phyloP scores from a whole-genome alignment of 2,888 invertebrate genomes.

The Patella pellucida region DNA sequence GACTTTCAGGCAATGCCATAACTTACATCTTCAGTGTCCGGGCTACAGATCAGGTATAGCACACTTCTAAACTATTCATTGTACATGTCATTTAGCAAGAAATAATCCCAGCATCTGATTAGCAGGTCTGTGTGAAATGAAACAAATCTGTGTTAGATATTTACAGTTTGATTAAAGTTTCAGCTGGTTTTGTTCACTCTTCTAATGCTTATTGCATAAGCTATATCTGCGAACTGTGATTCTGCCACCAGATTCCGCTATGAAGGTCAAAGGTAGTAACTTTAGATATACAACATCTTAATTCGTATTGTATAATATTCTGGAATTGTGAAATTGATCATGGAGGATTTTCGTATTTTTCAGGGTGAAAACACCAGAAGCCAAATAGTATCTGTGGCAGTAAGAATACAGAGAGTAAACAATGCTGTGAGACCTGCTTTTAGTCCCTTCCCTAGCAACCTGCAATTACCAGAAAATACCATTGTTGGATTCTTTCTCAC shows the following conservation, averaged over 20 bases:
- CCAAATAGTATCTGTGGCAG: slow-evolving; percentile 82
- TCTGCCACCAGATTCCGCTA: no score
- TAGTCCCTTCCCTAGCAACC: slow-evolving; percentile 72
- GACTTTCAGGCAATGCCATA: slow-evolving; percentile 33
- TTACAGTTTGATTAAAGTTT: no score
- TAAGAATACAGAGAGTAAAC: slow-evolving; percentile 83
- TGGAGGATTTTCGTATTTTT: slow-evolving; percentile 9
- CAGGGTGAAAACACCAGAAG: slow-evolving; percentile 79
- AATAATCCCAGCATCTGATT: not conserved
- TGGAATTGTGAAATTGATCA: no score
- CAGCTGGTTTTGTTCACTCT: no score
- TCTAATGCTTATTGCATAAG: no score
- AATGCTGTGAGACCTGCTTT: slow-evolving; percentile 82
- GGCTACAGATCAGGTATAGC: slow-evolving; percentile 80
- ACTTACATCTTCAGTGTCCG: slow-evolving; percentile 71
- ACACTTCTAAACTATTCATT: not conserved
- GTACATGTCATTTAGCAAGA: not conserved
- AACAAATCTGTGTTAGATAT: no score
- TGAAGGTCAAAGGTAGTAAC: no score
- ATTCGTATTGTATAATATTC: no score
- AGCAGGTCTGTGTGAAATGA: no score
- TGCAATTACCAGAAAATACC: slow-evolving; percentile 74
- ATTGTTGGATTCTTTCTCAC: slow-evolving; percentile 75
- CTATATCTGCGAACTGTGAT: no score
- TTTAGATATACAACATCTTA: no score